Base-by-base conservation (phyloP, 2,888 invertebrate species). In the Ichneumoninae sp. region DNA sequence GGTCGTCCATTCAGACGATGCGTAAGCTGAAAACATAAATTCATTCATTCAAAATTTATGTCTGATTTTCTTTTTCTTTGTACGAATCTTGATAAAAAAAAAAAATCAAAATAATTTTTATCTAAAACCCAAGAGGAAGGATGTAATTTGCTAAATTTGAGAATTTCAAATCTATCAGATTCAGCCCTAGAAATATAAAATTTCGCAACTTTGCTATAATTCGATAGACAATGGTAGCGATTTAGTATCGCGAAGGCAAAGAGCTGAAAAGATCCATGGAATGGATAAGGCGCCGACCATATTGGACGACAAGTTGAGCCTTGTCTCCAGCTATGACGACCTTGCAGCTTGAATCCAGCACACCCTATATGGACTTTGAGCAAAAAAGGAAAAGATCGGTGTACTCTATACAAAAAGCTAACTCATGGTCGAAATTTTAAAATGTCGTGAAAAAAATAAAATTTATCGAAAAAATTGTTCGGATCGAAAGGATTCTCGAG, bases 1-100 rank as follows among this genome's bases (percentile, higher is more conserved):
- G 90, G 88, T 90, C 90, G 91, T 93, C 93, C 93, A 93, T 93
- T 93, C 93, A 91, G 90, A 90, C 89, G 84, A 85, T 79, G 75
- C 88, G 88, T 88, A 83, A 68, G 80, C 90, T 88, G 77, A 44
- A 82, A 44, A 66, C 30, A 82, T 33, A 62, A 16, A 36, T 60
- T 77, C 16, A 13, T 10, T 44, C 40, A 33, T 47, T 54, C 44
- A 22, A 30, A 22, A 60, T 19, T 3, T n/a, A 50, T 54, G 13
- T 76, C 1, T 3, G 66, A 47, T 5, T 60, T 44, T 44, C 19
- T 19, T 47, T n/a, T 54, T 40, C 13, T 54, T 50, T 69, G n/a
- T 19, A 47, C 33, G 0, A 69, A 2, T 50, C n/a, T 47, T 1
- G 3, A 0, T 60, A 54, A 36, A 54, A 7, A 13, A 44, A 10